Conservation (phyloP, 2,113 vertebrate species). For the Mugil cephalus region DNA sequence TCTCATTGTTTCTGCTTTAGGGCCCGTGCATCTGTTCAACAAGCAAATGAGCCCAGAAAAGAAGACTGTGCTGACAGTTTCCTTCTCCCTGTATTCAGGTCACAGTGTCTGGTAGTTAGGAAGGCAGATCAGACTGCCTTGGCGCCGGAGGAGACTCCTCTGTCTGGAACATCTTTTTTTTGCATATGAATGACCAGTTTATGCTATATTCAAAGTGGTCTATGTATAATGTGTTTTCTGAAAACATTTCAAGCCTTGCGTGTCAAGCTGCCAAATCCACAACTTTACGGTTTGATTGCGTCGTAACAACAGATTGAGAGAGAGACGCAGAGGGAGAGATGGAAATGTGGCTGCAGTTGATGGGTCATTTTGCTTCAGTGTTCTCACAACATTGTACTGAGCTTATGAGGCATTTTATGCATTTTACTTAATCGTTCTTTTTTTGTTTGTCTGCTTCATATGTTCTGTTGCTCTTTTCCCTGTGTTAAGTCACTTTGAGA, state of each 20-base stretch:
- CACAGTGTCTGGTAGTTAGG: conserved; percentile 67
- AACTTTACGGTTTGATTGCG: conserved; percentile 13
- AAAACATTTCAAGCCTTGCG: conserved; percentile 30
- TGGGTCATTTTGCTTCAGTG: not conserved
- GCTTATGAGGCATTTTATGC: conserved; percentile 1
- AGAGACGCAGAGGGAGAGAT: not conserved
- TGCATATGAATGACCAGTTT: conserved; percentile 56
- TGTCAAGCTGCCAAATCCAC: conserved; percentile 25
- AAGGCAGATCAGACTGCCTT: conserved; percentile 64
- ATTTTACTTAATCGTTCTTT: conserved; percentile 1
- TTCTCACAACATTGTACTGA: conserved; percentile 9
- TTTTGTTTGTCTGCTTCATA: not conserved
- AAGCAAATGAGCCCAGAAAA: conserved; percentile 60
- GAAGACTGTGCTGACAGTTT: conserved; percentile 55
- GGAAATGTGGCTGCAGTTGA: not conserved
- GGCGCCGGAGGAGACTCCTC: conserved; percentile 65
- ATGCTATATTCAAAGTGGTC: conserved; percentile 32
- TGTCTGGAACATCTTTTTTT: conserved; percentile 61
- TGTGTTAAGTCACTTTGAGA: too few relatives aligned
- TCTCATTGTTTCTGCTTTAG: conserved; percentile 61
- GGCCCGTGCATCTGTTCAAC: conserved; percentile 59
- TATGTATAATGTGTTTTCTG: conserved; percentile 49
- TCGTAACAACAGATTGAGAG: not conserved
- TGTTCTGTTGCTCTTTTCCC: not conserved
- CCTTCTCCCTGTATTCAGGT: conserved; percentile 67